Evolutionary conservation across 30 jellyfish, hydroid and myxozoan species (phyloP), one percentile per base, ranked within the genome.

Genomic region (Morbakka virulenta): DNA sequence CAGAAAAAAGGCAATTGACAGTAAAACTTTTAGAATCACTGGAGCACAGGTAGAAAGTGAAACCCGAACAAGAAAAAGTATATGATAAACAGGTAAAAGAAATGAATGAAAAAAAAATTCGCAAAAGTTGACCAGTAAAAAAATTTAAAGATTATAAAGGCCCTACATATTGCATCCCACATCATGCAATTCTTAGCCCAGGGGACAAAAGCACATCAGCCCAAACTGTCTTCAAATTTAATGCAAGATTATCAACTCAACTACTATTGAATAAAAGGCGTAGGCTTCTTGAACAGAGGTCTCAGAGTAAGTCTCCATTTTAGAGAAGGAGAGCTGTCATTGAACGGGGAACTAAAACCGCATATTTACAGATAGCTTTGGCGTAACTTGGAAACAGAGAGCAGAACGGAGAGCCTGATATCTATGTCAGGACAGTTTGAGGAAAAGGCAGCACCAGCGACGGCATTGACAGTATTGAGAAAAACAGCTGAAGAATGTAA

Each of bases 261-360:
- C 57, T 91, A 69, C 64, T 70, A 77, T 68, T 67, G 84, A 72
- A 30, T 53, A 80, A 84, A 84, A 74, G 95, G 89, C 74, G 89
- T 82, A 62, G 87, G 74, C 74, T 48, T 83, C 22, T 82, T 83
- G 62, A 83, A 72, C 35, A 67, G 47, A 36, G 63, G 72, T 53
- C 64, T 62, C 52, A 83, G n/a, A n/a, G 41, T 83, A 29, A 62
- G 29, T 48, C 82, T 75, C 68, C 74, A 85, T 33, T 84, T 84
- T 77, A 51, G 89, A 67, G 89, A 84, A 52, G 57, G 77, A 48
- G 74, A 74, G 35, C 75, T 84, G 24, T 80, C 79, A 27, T 12
- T 84, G 66, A 34, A 34, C 68, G 85, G 85, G 4, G 85, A 48
- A 51, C 31, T 62, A 32, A 89, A 84, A 48, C 89, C 67, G 80